A percentile compares a stretch with the other conserved stretches of the same genome.
Conservation (phyloP, 1,140 invertebrate species). For the Pogonomyrmex californicus region DNA sequence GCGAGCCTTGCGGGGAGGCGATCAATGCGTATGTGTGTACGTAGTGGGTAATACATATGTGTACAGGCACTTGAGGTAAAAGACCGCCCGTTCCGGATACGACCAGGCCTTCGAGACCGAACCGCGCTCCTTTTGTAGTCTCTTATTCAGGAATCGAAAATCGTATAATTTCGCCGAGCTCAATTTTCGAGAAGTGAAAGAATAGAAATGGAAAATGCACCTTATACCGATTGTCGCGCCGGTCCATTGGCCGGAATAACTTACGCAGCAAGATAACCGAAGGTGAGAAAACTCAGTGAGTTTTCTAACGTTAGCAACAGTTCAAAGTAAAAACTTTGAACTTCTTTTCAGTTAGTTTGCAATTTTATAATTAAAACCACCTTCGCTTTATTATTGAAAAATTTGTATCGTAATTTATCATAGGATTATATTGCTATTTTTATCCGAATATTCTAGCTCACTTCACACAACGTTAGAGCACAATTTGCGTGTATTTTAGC, state of each 20-base stretch:
- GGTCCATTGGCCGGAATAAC: not conserved
- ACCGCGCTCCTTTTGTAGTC: slow-evolving; percentile 59
- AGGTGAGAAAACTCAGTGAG: not conserved
- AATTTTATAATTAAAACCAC: not conserved
- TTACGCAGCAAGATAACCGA: not conserved
- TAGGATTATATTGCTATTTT: not conserved
- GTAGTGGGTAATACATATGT: not conserved
- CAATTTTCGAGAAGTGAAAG: slow-evolving; percentile 47
- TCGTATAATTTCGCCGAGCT: slow-evolving; percentile 39
- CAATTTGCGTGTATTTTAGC: not conserved
- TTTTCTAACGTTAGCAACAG: not conserved
- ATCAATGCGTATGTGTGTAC: slow-evolving; percentile 31
- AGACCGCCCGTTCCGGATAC: slow-evolving; percentile 59
- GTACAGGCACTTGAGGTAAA: slow-evolving; percentile 42
- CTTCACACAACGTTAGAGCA: not conserved
- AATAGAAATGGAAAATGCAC: not conserved
- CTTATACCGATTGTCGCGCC: not conserved
- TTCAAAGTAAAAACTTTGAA: not conserved
- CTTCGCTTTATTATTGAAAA: not conserved
- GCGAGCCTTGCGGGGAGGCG: slow-evolving; percentile 32
- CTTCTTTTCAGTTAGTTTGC: not conserved
- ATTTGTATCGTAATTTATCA: not conserved
- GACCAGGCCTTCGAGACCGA: slow-evolving; percentile 65
- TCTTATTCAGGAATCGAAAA: slow-evolving; percentile 50
- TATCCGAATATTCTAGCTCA: not conserved